A percentile compares a stretch with the other conserved stretches of the same genome.
Conservation (phyloP, 2,888 invertebrate species). For the Drosophila falleni region DNA sequence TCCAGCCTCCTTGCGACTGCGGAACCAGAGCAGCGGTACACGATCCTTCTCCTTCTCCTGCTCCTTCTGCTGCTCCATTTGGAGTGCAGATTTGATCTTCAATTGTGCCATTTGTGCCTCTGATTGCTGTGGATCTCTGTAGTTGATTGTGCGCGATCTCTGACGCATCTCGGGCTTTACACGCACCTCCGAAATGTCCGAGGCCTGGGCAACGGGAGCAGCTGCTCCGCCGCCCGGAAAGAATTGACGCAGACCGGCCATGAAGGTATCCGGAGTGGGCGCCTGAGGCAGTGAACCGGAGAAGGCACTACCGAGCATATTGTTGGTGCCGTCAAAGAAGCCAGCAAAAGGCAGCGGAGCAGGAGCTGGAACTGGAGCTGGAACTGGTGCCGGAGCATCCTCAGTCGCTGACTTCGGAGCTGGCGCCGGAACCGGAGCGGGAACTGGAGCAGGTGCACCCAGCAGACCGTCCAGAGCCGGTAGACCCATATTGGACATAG, state of each 20-base stretch:
- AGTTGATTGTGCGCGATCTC: too few relatives aligned
- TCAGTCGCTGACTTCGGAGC: not conserved
- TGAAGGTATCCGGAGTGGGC: slow-evolving; percentile 34
- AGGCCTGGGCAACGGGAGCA: slow-evolving; percentile 52
- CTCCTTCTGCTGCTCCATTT: slow-evolving; percentile 52
- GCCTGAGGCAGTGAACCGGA: slow-evolving; percentile 15
- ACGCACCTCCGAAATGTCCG: slow-evolving; percentile 79
- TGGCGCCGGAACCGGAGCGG: slow-evolving; percentile 8
- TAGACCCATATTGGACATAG: slow-evolving; percentile 26
- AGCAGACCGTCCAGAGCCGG: slow-evolving; percentile 22
- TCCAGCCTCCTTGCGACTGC: slow-evolving; percentile 11
- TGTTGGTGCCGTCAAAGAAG: slow-evolving; percentile 48
- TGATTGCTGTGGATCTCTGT: slow-evolving; percentile 21
- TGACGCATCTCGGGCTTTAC: slow-evolving; percentile 62
- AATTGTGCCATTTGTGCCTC: slow-evolving; percentile 58
- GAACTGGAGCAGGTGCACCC: slow-evolving; percentile 45
- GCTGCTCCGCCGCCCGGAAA: slow-evolving; percentile 25
- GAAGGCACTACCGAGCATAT: slow-evolving; percentile 52
- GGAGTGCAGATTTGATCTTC: slow-evolving; percentile 59
- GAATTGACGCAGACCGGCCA: slow-evolving; percentile 51
- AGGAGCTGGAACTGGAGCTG: not conserved
- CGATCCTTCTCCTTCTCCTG: slow-evolving; percentile 37
- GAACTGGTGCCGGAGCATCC: not conserved
- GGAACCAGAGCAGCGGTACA: slow-evolving; percentile 81
- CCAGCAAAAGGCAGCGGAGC: not conserved